Percentiles rank a stretch among this genome's conserved stretches.
Evolutionary conservation across 1,140 invertebrate species (phyloP).

Genomic region (Tachypleus tridentatus): DNA sequence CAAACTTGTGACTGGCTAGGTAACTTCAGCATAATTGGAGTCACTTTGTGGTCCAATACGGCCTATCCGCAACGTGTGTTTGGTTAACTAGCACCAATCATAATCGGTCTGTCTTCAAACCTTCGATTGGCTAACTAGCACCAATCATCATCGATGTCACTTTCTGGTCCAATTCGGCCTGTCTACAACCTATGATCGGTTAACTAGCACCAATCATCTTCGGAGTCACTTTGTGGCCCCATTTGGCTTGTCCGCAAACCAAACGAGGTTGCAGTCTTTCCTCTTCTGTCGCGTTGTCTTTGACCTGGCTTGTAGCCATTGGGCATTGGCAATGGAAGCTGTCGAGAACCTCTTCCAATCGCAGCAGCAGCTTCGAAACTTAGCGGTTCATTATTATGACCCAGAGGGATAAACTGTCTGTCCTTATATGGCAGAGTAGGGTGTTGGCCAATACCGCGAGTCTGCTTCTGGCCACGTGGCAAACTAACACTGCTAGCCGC

Average conservation of each 20-base stretch:
- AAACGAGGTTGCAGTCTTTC: neutral
- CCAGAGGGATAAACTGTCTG: slow-evolving; percentile 1
- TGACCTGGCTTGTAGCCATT: slow-evolving; percentile 62
- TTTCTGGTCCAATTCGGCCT: too few relatives aligned
- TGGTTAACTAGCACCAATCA: too few relatives aligned
- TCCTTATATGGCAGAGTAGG: too few relatives aligned
- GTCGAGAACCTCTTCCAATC: slow-evolving; percentile 64
- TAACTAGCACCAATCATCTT: slow-evolving; percentile 19
- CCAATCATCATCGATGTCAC: too few relatives aligned
- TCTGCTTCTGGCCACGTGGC: neutral
- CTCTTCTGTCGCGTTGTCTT: slow-evolving; percentile 5
- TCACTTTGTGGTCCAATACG: too few relatives aligned
- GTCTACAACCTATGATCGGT: too few relatives aligned
- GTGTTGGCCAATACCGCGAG: neutral
- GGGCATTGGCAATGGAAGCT: slow-evolving; percentile 67
- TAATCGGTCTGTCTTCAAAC: too few relatives aligned
- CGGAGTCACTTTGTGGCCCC: slow-evolving; percentile 11
- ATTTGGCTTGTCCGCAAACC: slow-evolving; percentile 15
- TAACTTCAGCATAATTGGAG: too few relatives aligned
- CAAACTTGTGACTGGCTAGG: too few relatives aligned
- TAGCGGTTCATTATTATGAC: slow-evolving; percentile 37
- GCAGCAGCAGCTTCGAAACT: slow-evolving; percentile 82
- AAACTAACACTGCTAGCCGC: slow-evolving; percentile 1
- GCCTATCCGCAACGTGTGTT: too few relatives aligned
- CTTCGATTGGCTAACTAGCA: too few relatives aligned